Percentiles rank a stretch among this genome's conserved stretches.
These are phyloP conservation scores for Microplitis mediator DNA, from an alignment of 1,140 invertebrate species.

Conservation along the genomic window DNA sequence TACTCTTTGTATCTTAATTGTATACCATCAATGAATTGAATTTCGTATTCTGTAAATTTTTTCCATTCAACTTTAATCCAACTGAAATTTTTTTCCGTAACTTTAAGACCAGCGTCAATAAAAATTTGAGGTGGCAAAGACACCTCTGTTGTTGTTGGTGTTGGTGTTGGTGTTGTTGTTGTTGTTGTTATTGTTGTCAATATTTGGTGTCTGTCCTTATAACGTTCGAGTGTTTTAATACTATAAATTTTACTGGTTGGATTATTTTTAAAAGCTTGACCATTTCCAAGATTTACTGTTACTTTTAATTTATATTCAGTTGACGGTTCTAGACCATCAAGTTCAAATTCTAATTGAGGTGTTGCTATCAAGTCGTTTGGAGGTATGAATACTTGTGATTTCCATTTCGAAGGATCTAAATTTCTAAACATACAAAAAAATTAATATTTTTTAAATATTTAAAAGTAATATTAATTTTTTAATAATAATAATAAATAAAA, in stretches of 20 bases:
- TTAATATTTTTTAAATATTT: background rate
- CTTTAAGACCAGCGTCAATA: slow-evolving; percentile 74
- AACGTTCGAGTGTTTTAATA: slow-evolving; percentile 67
- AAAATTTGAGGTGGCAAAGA: slow-evolving; percentile 71
- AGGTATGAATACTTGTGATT: slow-evolving; percentile 83
- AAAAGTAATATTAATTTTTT: background rate
- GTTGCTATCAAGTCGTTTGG: slow-evolving; percentile 82
- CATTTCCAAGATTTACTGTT: slow-evolving; percentile 73
- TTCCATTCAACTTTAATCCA: slow-evolving; percentile 81
- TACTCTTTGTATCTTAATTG: slow-evolving; percentile 75
- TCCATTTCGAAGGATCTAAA: slow-evolving; percentile 75
- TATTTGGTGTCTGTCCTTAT: slow-evolving; percentile 52
- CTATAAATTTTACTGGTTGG: slow-evolving; percentile 76
- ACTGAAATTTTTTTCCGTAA: slow-evolving; percentile 77
- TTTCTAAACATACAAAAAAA: slow-evolving; percentile 59
- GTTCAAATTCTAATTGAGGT: slow-evolving; percentile 80
- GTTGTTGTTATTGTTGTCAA: no score
- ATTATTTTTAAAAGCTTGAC: slow-evolving; percentile 65
- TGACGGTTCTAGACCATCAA: slow-evolving; percentile 76
- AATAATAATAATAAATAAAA: slow-evolving; percentile 38
- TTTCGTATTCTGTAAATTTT: slow-evolving; percentile 78
- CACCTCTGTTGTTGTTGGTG: no score
- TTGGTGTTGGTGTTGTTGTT: no score
- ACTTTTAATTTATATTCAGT: slow-evolving; percentile 84
- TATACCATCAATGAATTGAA: slow-evolving; percentile 77